Conservation (phyloP, 2,888 invertebrate genomes). For the Mesochorus sp. region DNA sequence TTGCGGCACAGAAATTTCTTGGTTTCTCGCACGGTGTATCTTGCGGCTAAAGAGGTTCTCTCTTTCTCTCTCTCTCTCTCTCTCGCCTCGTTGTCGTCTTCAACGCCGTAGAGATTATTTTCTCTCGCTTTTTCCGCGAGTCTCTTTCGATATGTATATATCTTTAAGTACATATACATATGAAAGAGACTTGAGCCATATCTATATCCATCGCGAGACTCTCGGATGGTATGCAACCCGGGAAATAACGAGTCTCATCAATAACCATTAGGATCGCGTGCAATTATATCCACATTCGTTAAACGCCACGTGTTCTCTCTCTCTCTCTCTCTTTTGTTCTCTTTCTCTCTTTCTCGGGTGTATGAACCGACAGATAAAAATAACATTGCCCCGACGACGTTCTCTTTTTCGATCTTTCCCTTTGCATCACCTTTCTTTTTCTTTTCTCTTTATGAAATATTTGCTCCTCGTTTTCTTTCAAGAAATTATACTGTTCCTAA, state of each 20-base stretch:
- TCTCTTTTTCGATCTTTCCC: constrained; percentile 30
- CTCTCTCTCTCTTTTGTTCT: constrained; percentile 24
- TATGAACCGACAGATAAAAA: constrained; percentile 55
- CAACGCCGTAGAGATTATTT: constrained; percentile 29
- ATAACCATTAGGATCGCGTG: constrained; percentile 78
- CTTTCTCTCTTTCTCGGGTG: constrained; percentile 26
- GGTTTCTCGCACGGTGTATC: constrained; percentile 31
- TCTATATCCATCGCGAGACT: constrained; percentile 35
- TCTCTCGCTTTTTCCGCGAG: constrained; percentile 43
- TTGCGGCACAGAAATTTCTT: neutral
- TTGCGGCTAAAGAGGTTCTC: neutral
- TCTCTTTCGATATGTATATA: neutral
- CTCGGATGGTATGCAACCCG: constrained; percentile 42
- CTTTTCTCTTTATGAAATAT: constrained; percentile 28
- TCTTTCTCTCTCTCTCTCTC: constrained; percentile 6
- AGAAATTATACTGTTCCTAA: neutral
- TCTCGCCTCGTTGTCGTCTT: constrained; percentile 31
- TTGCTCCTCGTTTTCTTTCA: constrained; percentile 17
- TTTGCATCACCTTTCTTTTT: constrained; percentile 15
- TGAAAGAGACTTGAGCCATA: constrained; percentile 8
- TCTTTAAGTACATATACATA: neutral
- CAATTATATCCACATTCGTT: constrained; percentile 79
- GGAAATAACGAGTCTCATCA: constrained; percentile 74
- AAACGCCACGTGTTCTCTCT: constrained; percentile 59
- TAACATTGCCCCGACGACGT: constrained; percentile 34